Evolutionary conservation across 2,113 vertebrate genomes (phyloP).

Genomic region (Gadus macrocephalus): DNA sequence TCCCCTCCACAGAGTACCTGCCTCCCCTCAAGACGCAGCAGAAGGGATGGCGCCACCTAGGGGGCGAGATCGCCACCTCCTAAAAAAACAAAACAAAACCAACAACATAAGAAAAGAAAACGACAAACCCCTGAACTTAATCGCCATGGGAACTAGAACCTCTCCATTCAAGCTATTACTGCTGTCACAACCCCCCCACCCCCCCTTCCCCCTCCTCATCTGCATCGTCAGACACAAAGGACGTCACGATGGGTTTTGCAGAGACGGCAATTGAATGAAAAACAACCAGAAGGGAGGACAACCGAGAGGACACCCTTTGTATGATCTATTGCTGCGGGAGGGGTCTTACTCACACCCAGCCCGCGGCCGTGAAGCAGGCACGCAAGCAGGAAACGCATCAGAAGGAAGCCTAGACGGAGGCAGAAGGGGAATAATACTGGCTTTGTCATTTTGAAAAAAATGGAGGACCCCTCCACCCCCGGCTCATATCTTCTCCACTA

Average conservation of each 20-base stretch:
- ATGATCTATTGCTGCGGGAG: no score
- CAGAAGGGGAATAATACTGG: no score
- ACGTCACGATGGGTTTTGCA: constrained; percentile 29
- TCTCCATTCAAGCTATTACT: constrained; percentile 45
- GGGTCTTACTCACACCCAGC: no score
- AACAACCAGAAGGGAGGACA: no score
- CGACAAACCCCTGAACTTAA: background rate
- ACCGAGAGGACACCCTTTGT: no score
- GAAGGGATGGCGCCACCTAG: constrained; percentile 86
- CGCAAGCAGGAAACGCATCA: no score
- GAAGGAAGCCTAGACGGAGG: no score
- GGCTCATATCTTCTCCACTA: no score
- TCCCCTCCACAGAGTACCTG: constrained; percentile 81
- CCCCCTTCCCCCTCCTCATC: constrained; percentile 13
- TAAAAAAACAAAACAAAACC: constrained; percentile 41
- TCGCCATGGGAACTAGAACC: constrained; percentile 48
- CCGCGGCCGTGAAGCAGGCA: no score
- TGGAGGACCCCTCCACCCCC: no score
- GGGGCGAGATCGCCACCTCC: constrained; percentile 75
- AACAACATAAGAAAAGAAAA: constrained; percentile 42
- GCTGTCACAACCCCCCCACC: constrained; percentile 56
- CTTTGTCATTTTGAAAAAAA: no score
- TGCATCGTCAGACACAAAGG: no score
- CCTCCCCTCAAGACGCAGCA: constrained; percentile 81
- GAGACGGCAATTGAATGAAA: constrained; percentile 35